Evolutionary conservation across 2,113 vertebrate genomes (phyloP).

Genomic region (Emydocephalus ijimae): DNA sequence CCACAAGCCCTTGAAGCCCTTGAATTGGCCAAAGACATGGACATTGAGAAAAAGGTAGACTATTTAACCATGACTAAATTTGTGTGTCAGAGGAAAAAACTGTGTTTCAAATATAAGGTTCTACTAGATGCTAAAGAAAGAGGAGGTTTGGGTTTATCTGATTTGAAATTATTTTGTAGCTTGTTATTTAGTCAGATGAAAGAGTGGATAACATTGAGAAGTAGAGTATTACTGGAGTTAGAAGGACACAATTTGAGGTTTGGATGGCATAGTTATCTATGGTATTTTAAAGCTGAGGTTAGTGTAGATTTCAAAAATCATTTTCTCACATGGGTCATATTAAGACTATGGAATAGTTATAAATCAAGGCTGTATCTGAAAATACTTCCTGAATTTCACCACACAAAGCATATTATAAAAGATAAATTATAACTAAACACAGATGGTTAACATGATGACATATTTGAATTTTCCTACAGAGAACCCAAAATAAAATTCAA

Average conservation of each 20-base stretch:
- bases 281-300: neutral
- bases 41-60: neutral
- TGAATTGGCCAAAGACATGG: neutral
- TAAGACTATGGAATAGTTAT: neutral
- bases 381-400: neutral
- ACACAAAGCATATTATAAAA: neutral
- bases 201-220: neutral
- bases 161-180: neutral
- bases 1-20: neutral
- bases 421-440: neutral
- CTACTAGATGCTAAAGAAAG: neutral
- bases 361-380: neutral
- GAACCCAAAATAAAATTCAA: neutral
- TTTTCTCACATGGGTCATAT: neutral
- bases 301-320: neutral
- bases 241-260: neutral
- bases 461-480: neutral
- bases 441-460: neutral
- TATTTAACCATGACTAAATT: neutral
- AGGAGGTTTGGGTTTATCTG: neutral
- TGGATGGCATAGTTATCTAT: neutral
- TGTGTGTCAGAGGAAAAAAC: neutral
- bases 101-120: neutral
- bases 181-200: too few relatives aligned
- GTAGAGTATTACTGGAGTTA: neutral